Evolutionary conservation across 2,888 invertebrate species (phyloP).

Genomic region (Tetramorium bicarinatum): DNA sequence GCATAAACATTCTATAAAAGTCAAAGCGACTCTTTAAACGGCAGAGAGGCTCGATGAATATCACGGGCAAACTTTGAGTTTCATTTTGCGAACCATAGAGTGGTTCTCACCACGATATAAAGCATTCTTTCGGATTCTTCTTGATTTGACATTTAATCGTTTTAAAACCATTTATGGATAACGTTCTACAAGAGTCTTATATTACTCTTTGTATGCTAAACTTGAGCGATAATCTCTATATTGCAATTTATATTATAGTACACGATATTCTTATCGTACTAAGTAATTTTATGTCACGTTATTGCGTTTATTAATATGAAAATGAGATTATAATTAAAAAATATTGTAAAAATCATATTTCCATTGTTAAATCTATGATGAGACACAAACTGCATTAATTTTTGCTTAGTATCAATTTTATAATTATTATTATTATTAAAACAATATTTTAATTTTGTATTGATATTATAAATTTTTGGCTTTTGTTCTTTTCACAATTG

Average conservation of each 20-base stretch:
- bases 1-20: conserved; percentile 63
- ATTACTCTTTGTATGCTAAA: not conserved
- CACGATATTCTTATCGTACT: not conserved
- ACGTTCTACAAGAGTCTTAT: not conserved
- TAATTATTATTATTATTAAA: not conserved
- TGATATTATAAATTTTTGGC: no score
- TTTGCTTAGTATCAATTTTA: not conserved
- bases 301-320: not conserved
- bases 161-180: not conserved
- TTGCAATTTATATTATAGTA: not conserved
- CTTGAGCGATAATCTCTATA: not conserved
- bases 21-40: conserved; percentile 62
- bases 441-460: not conserved
- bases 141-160: not conserved
- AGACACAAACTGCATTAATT: not conserved
- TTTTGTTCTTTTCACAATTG: not conserved
- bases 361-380: not conserved
- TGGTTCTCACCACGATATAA: conserved; percentile 1
- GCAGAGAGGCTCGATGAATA: conserved; percentile 50
- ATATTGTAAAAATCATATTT: not conserved
- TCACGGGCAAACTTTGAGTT: conserved; percentile 42
- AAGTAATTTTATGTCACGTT: not conserved
- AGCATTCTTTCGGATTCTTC: conserved; percentile 10
- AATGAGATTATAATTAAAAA: not conserved
- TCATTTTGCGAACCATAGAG: conserved; percentile 50